Base-by-base conservation (phyloP, 2,888 invertebrate genomes). In the Galerucella nymphaeae region DNA sequence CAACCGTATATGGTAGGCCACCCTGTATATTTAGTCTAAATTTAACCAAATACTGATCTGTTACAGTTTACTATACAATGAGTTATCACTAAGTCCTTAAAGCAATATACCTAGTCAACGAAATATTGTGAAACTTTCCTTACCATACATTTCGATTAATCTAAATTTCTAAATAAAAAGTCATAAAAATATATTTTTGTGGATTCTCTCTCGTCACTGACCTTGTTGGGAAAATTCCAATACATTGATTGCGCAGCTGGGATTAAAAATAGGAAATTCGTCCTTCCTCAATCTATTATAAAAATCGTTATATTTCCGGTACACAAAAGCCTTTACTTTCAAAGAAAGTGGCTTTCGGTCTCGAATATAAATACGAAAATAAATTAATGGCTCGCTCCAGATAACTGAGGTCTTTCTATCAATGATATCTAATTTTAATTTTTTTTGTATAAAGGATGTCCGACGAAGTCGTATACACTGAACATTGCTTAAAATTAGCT, bases 201-300 rank as follows among this genome's bases (percentile, higher is more conserved):
- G 13, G 45, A 14, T 13, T 4, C 14, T 45, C 45, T 45, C 14
- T 11, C 2, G 16, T 16, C 18, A 10, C 53, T 30, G 58, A 58
- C 58, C 58, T 58, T 58, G 58, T 11, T 58, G 11, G 58, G 58
- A 58, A 58, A 58, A 58, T 58, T 58, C 58, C 58, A 13, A 58
- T 30, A 30, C 14, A 18, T 8, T 53, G 18, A 18, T 53, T 16
- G 53, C 53, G 53, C 53, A 53, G 16, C 3, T 30, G n/a, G 9
- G 30, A 58, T 30, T 23, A 58, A 23, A 58, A 58, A 58, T 58
- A 58, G 58, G 14, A 6, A 58, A 58, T 58, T 30, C 30, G 58
- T 30, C 58, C 58, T 58, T 58, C 58, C 58, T 9, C 30, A 30
- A 30, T 23, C 30, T 58, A 53, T 2, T 16, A n/a, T n/a, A n/a